Base-by-base conservation (phyloP, 2,113 vertebrate species). In the Heliornis fulica region DNA sequence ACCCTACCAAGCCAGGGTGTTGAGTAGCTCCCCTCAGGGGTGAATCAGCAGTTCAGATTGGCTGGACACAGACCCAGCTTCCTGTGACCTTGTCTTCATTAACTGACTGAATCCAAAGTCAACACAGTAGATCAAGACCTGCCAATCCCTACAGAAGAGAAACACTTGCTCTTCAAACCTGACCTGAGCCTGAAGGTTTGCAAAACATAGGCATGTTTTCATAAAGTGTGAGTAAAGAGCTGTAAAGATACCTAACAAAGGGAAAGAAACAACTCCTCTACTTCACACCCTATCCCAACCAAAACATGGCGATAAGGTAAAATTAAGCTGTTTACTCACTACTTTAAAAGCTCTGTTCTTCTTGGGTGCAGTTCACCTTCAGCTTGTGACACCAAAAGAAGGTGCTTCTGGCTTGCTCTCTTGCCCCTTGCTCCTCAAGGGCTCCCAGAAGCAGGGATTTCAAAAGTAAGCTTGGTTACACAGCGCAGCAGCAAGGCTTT, bases 291-390 rank as follows among this genome's bases (percentile, higher is more conserved):
- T 56, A 82, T 57, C n/a, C 51, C 72, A 91, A 85, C 41, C 40
- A 78, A 89, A 90, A 60, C 9, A 75, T 0, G 8, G 29, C 89
- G 36, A 63, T 28, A 63, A 80, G 53, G 83, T 45, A 93, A 92
- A 91, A 66, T 43, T 22, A 34, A 2, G 3, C 38, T 68, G 72
- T 71, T 90, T 96, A 95, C 96, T 94, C 82, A 96, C 96, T 71
- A 19, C 48, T 79, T 66, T 16, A 40, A 71, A 88, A 78, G 54
- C 31, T 90, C 59, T 68, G 11, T 9, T 85, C 41, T 68, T 25
- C 41, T 59, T 45, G 54, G 31, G 18, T 46, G 53, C 31, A n/a
- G n/a, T 4, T 77, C 51, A 56, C 64, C 79, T 70, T 65, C 81
- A 76, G 36, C 78, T 29, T 53, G 53, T 21, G 28, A 46, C 50